phyloP scores from a whole-genome alignment of 1,140 invertebrate genomes.

The Daktulosphaira vitifoliae region DNA sequence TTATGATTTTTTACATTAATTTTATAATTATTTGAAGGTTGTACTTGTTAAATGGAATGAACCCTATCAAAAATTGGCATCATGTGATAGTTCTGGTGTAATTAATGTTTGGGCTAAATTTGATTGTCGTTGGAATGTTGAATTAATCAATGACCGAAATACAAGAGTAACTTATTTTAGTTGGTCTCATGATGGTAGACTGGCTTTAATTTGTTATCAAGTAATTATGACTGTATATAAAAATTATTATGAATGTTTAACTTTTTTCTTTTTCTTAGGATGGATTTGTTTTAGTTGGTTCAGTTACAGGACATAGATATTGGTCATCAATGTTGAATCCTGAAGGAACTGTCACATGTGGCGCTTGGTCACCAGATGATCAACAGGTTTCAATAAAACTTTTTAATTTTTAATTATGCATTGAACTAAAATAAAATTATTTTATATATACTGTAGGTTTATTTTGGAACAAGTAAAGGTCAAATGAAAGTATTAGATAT shows the following conservation, averaged over 20 bases:
- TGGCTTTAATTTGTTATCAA: conserved; percentile 97
- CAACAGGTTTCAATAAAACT: conserved; percentile 69
- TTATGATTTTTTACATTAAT: too few species aligned
- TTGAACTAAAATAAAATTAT: too few species aligned
- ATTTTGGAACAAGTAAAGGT: conserved; percentile 87
- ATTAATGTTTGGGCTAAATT: conserved; percentile 99
- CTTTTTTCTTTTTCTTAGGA: conserved; percentile 50
- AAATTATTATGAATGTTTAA: neutral
- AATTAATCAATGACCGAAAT: conserved; percentile 95
- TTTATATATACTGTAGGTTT: conserved; percentile 53
- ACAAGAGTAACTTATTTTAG: conserved; percentile 94
- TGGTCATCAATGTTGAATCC: conserved; percentile 97
- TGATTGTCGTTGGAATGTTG: conserved; percentile 96
- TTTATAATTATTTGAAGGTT: conserved; percentile 10
- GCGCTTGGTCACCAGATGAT: conserved; percentile 96
- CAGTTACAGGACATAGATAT: conserved; percentile 91
- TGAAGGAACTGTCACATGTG: conserved; percentile 87
- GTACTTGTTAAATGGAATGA: conserved; percentile 36
- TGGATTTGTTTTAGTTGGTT: conserved; percentile 91
- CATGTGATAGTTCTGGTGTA: conserved; percentile 93
- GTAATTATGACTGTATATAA: conserved; percentile 44
- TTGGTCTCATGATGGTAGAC: conserved; percentile 96
- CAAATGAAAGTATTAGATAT: conserved; percentile 94
- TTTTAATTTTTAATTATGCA: too few species aligned
- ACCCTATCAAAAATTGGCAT: conserved; percentile 91